Base-by-base conservation (phyloP, 2,888 invertebrate species). In the Papilio protenor region DNA sequence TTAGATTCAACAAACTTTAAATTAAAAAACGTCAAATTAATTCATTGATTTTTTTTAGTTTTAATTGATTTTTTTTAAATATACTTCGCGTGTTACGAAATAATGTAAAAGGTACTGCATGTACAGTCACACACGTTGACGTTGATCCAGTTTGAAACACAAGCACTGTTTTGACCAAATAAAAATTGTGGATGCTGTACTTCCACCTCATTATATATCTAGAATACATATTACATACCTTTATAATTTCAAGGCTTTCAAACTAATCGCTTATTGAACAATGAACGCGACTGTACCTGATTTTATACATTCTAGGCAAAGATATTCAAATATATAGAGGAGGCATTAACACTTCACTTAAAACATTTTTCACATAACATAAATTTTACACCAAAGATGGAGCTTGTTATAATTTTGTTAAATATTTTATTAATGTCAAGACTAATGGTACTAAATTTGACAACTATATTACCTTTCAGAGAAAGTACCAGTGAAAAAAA, bases 1-100 rank as follows among this genome's bases (percentile, higher is more conserved):
- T 49, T 18, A 33, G 6, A 55, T 21, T 23, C 47, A 33, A 47
- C 71, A 18, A 76, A 40, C 18, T 76, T 61, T 18, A 33, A 75
- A 33, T 27, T 33, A 40, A 64, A 14, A 59, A 10, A 10, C 8
- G 8, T 55, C 4, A 55, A n/a, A n/a, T 16, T 33, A 33, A 33
- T 40, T 40, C 40, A 40, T 40, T 49, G 16, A 49, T 14, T 14
- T 49, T 49, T 14, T 47, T 47, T 11, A n/a, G 11, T 47, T 47
- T 16, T 47, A 47, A 47, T 1, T 49, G 49, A 0, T 12, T 52
- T 52, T 52, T 52, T 52, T 49, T 5, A 52, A 52, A 52, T 52
- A 52, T 52, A 49, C 49, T 49, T 8, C 40, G 8, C 0, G 8
- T 14, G 5, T 52, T 16, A 52, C 18, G 6, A 18, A 18, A 18